A percentile compares a stretch with the other conserved stretches of the same genome.
Conservation (phyloP, 2,888 invertebrate genomes). For the Drosophila helvetica region DNA sequence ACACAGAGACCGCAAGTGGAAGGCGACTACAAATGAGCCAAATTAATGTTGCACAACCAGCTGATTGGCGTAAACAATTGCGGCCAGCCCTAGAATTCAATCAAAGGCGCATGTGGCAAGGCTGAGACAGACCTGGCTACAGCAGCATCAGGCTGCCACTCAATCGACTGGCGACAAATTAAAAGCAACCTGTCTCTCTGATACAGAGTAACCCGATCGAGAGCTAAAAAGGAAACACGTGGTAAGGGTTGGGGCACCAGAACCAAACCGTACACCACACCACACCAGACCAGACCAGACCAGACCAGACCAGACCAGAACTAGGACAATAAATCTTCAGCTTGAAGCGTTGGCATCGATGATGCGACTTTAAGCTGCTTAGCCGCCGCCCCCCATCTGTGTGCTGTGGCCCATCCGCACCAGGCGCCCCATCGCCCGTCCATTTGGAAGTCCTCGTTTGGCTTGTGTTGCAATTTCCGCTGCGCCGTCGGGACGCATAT, state of each 20-base stretch:
- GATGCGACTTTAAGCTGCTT: conserved; percentile 77
- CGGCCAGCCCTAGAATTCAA: conserved; percentile 48
- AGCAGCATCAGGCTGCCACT: conserved; percentile 25
- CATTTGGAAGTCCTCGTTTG: conserved; percentile 25
- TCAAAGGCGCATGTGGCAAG: conserved; percentile 2
- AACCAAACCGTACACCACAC: conserved; percentile 2
- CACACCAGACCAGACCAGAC: conserved; percentile 28
- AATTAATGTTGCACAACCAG: conserved; percentile 67
- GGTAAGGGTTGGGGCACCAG: too few relatives aligned
- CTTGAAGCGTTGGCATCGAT: conserved; percentile 56
- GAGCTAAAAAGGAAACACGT: conserved; percentile 43
- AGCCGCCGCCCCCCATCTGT: conserved; percentile 36
- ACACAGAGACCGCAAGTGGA: background rate
- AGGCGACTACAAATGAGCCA: conserved; percentile 49
- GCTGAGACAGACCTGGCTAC: background rate
- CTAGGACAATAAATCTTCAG: conserved; percentile 64
- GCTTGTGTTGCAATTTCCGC: conserved; percentile 73
- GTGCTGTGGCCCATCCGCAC: conserved; percentile 7
- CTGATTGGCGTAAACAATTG: conserved; percentile 56
- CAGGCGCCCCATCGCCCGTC: background rate
- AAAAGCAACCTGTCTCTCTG: conserved; percentile 39
- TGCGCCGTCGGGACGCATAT: conserved; percentile 60
- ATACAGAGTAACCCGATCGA: conserved; percentile 11
- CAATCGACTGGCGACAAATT: conserved; percentile 22
- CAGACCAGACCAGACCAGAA: conserved; percentile 15